Evolutionary conservation across 2,797 vertebrate genomes (phyloP).

Genomic region (Tapera naevia): DNA sequence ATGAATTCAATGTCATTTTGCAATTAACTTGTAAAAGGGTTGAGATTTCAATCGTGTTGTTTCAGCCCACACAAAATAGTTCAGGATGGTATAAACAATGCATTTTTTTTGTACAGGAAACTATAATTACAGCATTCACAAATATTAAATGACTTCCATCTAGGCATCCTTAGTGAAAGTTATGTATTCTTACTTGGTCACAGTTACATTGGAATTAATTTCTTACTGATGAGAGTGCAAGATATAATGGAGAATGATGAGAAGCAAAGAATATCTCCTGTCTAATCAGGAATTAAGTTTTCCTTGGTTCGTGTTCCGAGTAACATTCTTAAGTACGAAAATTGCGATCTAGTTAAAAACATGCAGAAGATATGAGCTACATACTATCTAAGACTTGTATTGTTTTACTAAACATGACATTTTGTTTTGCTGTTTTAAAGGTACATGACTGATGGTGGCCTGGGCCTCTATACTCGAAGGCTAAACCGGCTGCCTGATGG

Average conservation of each 20-base stretch:
- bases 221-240: background rate
- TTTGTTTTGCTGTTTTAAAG: conserved; percentile 66
- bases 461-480: conserved; percentile 91
- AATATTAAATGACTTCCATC: background rate
- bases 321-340: accelerated
- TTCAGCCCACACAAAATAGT: background rate
- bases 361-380: accelerated
- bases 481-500: conserved; percentile 91
- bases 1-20: background rate
- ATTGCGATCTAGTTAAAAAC: accelerated
- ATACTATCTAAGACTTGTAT: accelerated
- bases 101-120: background rate
- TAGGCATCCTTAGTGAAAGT: background rate
- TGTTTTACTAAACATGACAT: accelerated
- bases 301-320: accelerated
- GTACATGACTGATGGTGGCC: conserved; percentile 95
- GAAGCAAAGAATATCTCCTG: background rate
- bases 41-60: background rate
- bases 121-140: background rate
- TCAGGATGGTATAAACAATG: background rate
- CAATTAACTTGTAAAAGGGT: background rate
- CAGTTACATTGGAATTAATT: background rate
- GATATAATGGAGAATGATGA: accelerated
- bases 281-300: background rate
- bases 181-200: background rate